Base-by-base conservation (phyloP, 2,113 vertebrate species). In the Tragulus kanchil region DNA sequence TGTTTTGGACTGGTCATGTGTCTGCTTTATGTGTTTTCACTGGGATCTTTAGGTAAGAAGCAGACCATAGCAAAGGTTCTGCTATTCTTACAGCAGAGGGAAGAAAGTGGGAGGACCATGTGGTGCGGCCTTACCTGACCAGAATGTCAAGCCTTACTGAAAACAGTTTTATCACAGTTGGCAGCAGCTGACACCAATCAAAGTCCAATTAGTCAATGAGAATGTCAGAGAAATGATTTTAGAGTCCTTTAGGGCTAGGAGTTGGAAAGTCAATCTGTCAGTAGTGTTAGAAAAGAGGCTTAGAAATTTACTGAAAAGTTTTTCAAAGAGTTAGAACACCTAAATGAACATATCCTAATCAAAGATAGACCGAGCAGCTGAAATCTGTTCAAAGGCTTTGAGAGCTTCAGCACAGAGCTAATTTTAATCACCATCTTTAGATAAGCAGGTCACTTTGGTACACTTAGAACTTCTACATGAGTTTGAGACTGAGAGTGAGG, bases 121-220 rank as follows among this genome's bases (percentile, higher is more conserved):
- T 12, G 50, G 50, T 5, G 5, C n/a, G n/a, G n/a, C n/a, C n/a
- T n/a, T n/a, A n/a, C n/a, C n/a, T n/a, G n/a, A n/a, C 83, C 36
- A 87, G 94, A 96, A 94, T 95, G 96, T 75, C 67, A 81, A 84
- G 84, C 65, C 94, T 92, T 75, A 75, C 93, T 82, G 42, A 97
- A 95, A 97, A 97, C 95, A 97, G 75, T 93, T 98, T 97, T 88
- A 96, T 98, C 97, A 97, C 89, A 82, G 94, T 64, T 94, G 94
- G 89, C 97, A 98, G 94, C 96, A 96, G 95, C 91, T 95, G 97
- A 98, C 97, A 97, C 94, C 96, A 96, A 97, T 98, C 97, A 97
- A 97, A 97, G 97, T 95, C 86, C 94, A 97, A 97, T 98, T 98
- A 98, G 94, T 97, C 54, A 0, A 95, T 95, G 93, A 91, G 95